Base-by-base conservation (phyloP, 2,797 vertebrate genomes). In the Decapterus maruadsi region DNA sequence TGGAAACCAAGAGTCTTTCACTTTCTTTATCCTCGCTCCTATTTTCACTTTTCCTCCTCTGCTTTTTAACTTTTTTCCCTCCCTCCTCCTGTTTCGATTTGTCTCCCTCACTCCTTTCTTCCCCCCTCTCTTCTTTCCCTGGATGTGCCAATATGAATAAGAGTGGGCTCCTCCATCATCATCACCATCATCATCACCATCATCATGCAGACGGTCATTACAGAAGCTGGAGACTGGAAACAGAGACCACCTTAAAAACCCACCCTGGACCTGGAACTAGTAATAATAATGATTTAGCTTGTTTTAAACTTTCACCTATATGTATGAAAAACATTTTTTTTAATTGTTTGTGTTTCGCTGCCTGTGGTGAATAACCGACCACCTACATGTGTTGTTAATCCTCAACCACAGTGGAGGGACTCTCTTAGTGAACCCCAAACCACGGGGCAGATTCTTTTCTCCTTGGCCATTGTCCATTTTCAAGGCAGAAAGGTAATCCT, bases 401-500 rank as follows among this genome's bases (percentile, higher is more conserved):
- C 82, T 69, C 40, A 19, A 77, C 65, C 66, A 68, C 66, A 83
- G 78, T 60, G 58, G 34, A 36, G 60, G 50, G 66, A 83, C 71
- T 79, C 71, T 72, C 80, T 83, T 48, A n/a, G 61, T 70, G 85
- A 84, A 87, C 54, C 66, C 20, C 22, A 48, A 77, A 53, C 74
- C 68, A 61, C 55, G 16, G 8, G 53, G 43, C 16, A 69, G 57
- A 51, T 68, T 74, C 64, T 64, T 78, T 26, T 51, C 68, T 46
- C 74, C 56, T 70, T 48, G 64, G 59, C 17, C 57, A 84, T 80
- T 89, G 64, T 92, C 69, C 68, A 61, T 53, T 73, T 80, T 84
- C 38, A 68, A 70, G 72, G 64, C 60, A 72, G 46, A 72, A 77
- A 84, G 75, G 68, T 90, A 89, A 92, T 93, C 90, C 80, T 81